phyloP scores from a whole-genome alignment of 1,140 invertebrate species.

The Aradophagus sp. region DNA sequence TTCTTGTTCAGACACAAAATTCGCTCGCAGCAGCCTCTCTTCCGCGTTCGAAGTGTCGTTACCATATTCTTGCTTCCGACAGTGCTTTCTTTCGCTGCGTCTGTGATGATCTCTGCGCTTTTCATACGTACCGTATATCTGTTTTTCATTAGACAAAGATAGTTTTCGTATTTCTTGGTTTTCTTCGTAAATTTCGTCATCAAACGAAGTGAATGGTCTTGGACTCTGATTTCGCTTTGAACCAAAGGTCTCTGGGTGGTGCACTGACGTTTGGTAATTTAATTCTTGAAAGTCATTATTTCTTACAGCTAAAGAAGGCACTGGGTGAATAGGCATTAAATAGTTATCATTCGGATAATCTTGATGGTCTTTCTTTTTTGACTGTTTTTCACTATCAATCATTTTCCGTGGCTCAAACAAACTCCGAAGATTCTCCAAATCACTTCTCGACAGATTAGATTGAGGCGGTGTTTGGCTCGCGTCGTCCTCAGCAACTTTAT shows the following conservation, averaged over 20 bases:
- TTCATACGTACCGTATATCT: constrained; percentile 20
- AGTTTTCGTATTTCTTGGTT: constrained; percentile 3
- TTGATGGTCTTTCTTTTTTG: constrained; percentile 36
- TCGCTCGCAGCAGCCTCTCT: constrained; percentile 18
- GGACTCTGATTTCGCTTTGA: constrained; percentile 24
- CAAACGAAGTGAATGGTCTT: constrained; percentile 7
- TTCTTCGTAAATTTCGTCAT: constrained; percentile 6
- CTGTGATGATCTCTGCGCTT: constrained; percentile 29
- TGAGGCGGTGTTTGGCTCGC: constrained; percentile 35
- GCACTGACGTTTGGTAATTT: constrained; percentile 33
- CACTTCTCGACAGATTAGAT: constrained; percentile 51
- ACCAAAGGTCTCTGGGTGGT: constrained; percentile 14
- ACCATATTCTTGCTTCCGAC: constrained; percentile 24
- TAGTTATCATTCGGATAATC: constrained; percentile 45
- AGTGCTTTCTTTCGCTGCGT: constrained; percentile 29
- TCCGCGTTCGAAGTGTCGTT: constrained; percentile 15
- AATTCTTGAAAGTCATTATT: constrained; percentile 37
- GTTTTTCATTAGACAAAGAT: background rate
- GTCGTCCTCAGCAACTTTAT: constrained; percentile 36
- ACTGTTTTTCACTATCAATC: constrained; percentile 33
- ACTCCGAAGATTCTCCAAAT: constrained; percentile 53
- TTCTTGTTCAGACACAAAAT: constrained; percentile 5
- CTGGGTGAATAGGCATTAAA: constrained; percentile 33
- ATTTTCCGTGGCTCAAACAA: constrained; percentile 39
- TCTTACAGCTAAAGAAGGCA: constrained; percentile 3